These are phyloP conservation scores for Hemitrygon akajei DNA, from an alignment of 2,797 vertebrate species.

Conservation along the genomic window DNA sequence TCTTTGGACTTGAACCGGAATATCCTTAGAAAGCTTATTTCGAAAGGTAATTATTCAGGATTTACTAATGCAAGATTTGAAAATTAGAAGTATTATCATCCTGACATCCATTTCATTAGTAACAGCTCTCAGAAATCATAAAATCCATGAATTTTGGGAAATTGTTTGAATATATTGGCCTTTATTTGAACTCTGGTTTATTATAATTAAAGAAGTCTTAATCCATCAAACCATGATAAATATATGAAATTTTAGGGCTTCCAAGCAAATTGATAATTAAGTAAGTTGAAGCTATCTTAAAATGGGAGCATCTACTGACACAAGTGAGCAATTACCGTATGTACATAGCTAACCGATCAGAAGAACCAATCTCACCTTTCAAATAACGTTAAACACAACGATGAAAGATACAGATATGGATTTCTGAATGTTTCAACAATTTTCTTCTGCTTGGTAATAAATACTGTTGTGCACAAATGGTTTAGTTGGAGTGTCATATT, in stretches of 20 bases:
- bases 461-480: too few relatives aligned
- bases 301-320: too few relatives aligned
- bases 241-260: not conserved
- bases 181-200: not conserved
- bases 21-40: not conserved
- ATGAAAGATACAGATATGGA: not conserved
- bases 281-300: not conserved
- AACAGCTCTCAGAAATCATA: not conserved
- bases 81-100: not conserved
- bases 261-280: not conserved
- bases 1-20: not conserved
- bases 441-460: not conserved
- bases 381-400: not conserved
- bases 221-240: not conserved
- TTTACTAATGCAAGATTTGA: not conserved
- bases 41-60: not conserved
- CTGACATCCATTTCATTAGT: conserved; percentile 15
- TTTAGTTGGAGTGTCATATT: not conserved
- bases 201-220: not conserved
- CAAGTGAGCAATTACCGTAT: not conserved
- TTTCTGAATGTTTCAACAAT: not conserved
- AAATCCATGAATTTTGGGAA: not conserved
- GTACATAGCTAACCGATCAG: not conserved
- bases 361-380: not conserved
- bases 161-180: too few relatives aligned